A percentile compares a stretch with the other conserved stretches of the same genome.
phyloP scores from a whole-genome alignment of 2,797 vertebrate species.

The Darevskia mixta region DNA sequence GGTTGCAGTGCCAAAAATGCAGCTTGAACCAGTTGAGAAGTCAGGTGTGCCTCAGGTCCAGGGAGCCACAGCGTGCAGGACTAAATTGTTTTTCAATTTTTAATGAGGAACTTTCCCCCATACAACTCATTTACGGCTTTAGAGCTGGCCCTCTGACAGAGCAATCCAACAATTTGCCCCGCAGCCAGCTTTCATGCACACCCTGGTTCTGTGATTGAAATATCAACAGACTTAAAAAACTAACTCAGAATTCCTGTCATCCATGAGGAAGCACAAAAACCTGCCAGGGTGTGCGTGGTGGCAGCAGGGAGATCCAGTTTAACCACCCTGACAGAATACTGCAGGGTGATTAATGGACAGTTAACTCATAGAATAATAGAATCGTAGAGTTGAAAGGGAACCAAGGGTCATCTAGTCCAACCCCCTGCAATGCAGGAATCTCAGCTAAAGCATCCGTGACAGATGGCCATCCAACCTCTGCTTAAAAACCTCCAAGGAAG shows the following conservation, averaged over 20 bases:
- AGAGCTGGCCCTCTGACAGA: not conserved
- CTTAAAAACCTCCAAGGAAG: not conserved
- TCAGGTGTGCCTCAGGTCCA: constrained; percentile 11
- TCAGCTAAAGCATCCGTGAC: no score
- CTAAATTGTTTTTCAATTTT: constrained; percentile 10
- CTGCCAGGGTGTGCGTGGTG: not conserved
- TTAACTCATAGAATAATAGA: no score
- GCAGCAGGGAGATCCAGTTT: not conserved
- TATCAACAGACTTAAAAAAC: not conserved
- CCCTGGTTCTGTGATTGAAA: not conserved
- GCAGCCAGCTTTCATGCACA: not conserved
- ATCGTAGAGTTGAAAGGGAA: no score
- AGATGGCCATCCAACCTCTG: not conserved
- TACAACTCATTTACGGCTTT: not conserved
- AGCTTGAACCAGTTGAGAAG: not conserved
- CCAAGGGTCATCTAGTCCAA: no score
- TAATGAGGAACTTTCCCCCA: constrained; percentile 9
- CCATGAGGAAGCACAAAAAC: not conserved
- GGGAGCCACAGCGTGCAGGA: not conserved
- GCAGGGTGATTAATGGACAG: not conserved
- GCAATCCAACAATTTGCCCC: not conserved
- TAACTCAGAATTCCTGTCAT: not conserved
- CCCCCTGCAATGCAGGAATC: no score
- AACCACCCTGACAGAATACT: not conserved
- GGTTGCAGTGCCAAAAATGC: not conserved